These are phyloP conservation scores for Scaptomyza pallida DNA, from an alignment of 1,140 invertebrate species.

Conservation along the genomic window DNA sequence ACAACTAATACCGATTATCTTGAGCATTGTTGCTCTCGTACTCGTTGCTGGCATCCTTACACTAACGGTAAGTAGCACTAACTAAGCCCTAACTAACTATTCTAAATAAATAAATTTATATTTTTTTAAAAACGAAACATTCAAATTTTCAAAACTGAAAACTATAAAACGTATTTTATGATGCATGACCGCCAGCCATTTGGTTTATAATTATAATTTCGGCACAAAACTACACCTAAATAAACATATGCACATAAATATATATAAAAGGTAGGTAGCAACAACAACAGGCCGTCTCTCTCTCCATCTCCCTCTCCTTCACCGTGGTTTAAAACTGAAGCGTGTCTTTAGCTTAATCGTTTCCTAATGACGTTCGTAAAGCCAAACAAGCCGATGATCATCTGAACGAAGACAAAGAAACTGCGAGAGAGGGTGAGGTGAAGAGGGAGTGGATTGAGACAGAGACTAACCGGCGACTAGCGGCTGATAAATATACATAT, in stretches of 20 bases:
- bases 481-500: background rate
- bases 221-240: constrained; percentile 39
- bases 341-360: constrained; percentile 63
- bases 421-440: constrained; percentile 14
- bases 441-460: background rate
- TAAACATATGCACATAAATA: background rate
- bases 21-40: constrained; percentile 47
- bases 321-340: constrained; percentile 36
- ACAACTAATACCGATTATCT: constrained; percentile 55
- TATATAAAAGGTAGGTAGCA: background rate
- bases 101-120: constrained; percentile 20
- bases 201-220: constrained; percentile 54
- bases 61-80: constrained; percentile 71
- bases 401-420: background rate
- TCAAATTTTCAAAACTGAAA: constrained; percentile 47
- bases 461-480: constrained; percentile 23
- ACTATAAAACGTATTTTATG: constrained; percentile 50
- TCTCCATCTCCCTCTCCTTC: constrained; percentile 41
- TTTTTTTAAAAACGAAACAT: constrained; percentile 4
- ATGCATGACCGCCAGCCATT: constrained; percentile 61
- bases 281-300: background rate
- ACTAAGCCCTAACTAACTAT: too few species aligned
- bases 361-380: constrained; percentile 59
- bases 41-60: constrained; percentile 55
- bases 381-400: constrained; percentile 47